These are phyloP conservation scores for Mesocricetus auratus DNA, from an alignment of 2,113 vertebrate species.

Conservation along the genomic window DNA sequence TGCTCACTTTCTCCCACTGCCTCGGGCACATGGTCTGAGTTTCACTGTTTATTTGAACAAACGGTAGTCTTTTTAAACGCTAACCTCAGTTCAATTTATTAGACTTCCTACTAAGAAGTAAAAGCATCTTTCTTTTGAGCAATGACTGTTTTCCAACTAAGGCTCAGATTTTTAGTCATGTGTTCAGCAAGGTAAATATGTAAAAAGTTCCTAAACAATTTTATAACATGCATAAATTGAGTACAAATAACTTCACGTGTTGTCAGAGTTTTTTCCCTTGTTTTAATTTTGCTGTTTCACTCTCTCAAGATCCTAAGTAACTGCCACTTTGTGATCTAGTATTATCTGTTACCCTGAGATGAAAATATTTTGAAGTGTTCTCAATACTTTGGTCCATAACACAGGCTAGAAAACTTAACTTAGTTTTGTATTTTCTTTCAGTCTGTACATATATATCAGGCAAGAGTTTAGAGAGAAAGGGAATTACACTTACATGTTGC, in stretches of 20 bases:
- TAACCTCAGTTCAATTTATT: background rate
- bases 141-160: background rate
- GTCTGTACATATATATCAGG: fast-evolving
- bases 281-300: background rate
- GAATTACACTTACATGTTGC: background rate
- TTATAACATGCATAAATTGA: background rate
- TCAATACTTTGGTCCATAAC: background rate
- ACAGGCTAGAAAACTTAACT: background rate
- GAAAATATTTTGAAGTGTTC: background rate
- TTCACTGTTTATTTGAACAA: conserved; percentile 29
- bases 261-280: background rate
- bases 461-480: background rate
- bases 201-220: background rate
- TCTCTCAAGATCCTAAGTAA: background rate
- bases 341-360: background rate
- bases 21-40: background rate
- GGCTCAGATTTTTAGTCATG: background rate
- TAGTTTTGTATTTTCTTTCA: fast-evolving
- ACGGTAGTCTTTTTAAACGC: background rate
- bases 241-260: background rate
- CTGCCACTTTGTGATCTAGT: background rate
- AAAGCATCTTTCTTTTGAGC: conserved; percentile 8
- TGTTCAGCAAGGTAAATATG: conserved; percentile 21
- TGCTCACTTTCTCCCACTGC: background rate
- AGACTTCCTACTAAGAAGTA: background rate